phyloP scores from a whole-genome alignment of 2,113 vertebrate genomes.

The Phalacrocorax aristotelis region DNA sequence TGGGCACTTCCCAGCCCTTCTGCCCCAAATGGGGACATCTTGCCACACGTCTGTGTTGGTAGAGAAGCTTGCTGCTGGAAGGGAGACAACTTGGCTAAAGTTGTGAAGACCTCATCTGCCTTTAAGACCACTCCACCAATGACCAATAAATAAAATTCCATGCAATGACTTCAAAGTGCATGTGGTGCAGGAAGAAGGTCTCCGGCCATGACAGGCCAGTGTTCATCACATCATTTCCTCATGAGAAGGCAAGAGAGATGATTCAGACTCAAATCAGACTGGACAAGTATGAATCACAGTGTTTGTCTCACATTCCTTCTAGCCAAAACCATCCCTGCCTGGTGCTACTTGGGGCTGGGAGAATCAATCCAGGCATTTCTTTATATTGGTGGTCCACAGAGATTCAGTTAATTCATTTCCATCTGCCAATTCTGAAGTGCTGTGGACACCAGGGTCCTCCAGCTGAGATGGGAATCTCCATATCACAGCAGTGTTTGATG shows the following conservation, averaged over 20 bases:
- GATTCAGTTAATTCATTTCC: neutral
- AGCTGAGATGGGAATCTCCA: neutral
- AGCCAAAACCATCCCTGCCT: neutral
- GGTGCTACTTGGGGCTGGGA: neutral
- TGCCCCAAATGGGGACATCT: neutral
- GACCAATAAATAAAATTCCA: neutral
- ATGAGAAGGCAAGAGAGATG: neutral
- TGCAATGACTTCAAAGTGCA: neutral
- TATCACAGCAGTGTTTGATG: neutral
- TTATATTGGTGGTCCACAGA: neutral
- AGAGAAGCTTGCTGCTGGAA: neutral
- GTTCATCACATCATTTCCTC: neutral
- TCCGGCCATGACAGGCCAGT: neutral
- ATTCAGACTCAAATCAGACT: neutral
- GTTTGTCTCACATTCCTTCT: neutral
- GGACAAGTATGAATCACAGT: slow-evolving; percentile 4
- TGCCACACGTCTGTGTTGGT: fast-evolving
- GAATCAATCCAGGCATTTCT: neutral
- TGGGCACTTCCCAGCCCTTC: neutral
- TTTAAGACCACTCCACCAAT: neutral
- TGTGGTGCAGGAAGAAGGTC: neutral
- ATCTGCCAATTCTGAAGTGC: neutral
- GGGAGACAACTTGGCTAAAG: neutral
- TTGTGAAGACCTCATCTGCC: neutral
- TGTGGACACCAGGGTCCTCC: neutral